Evolutionary conservation across 2,888 invertebrate genomes (phyloP), one percentile per base, ranked within the genome.

Genomic region (Aspidapion aeneum): DNA sequence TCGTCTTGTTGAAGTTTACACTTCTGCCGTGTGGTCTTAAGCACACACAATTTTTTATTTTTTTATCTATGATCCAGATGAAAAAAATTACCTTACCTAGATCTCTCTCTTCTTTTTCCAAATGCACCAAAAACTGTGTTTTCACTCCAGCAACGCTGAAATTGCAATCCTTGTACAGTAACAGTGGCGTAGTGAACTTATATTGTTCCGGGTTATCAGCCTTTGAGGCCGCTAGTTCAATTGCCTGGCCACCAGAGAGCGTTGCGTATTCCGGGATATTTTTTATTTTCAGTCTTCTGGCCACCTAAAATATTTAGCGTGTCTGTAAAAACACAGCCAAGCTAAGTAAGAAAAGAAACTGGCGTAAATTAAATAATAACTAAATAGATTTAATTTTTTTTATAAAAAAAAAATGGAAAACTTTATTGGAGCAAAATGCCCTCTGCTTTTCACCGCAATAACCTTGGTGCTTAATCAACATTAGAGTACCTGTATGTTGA

Each of bases 101-200:
- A 69, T 83, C 78, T 22, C 70, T 71, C 78, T 94, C 93, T 73
- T 87, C 85, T 51, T 74, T 71, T 1, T 79, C 67, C 51, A 92
- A 83, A 63, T 85, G 81, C 1, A 79, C 77, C 21, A 81, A 74
- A 7, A 87, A 81, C 60, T 82, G 84, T 75, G 87, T 88, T 75
- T 90, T 90, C 1, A 93, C 76, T 0, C 97, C 97, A 68, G 94
- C 84, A 78, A 96, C 93, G 79, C 95, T 96, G 76, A 98, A 98
- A 79, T 93, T 90, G 76, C 98, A 98, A 77, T 95, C 88, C 74
- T 84, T 85, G 61, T 86, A 81, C 66, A 78, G 83, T 1, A 83
- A 74, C 77, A 95, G 79, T 0, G 91, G 87, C 54, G 85, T 73
- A 0, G 88, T 84, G 74, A 95, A 91, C 20, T 83, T 71, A 79